phyloP scores from a whole-genome alignment of 2,888 invertebrate species.

The Melanotus villosus region DNA sequence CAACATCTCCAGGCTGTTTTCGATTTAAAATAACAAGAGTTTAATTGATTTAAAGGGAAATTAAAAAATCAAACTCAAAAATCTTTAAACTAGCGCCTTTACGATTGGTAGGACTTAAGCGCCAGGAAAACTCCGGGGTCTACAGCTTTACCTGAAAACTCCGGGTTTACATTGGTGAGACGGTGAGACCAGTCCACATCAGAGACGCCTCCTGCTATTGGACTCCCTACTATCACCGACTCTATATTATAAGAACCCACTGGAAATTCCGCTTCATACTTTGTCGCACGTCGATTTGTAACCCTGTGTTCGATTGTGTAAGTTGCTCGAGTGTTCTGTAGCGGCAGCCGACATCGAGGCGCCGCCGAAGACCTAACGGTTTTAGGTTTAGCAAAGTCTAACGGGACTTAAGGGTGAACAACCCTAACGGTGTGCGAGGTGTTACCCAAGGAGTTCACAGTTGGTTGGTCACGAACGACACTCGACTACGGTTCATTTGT shows the following conservation, averaged over 20 bases:
- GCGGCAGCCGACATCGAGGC: too few relatives aligned
- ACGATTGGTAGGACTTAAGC: conserved; percentile 23
- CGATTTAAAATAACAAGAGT: too few relatives aligned
- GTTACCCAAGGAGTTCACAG: too few relatives aligned
- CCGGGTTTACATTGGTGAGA: conserved; percentile 48
- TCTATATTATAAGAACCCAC: conserved; percentile 57
- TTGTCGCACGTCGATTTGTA: background rate
- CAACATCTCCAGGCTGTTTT: too few relatives aligned
- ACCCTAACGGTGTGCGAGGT: too few relatives aligned
- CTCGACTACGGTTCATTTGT: too few relatives aligned
- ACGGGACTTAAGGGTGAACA: too few relatives aligned
- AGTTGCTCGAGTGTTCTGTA: conserved; percentile 21
- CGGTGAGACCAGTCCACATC: conserved; percentile 45
- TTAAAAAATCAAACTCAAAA: background rate
- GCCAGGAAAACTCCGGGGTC: conserved; percentile 22
- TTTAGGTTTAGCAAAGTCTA: too few relatives aligned
- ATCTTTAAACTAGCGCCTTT: background rate
- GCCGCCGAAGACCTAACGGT: too few relatives aligned
- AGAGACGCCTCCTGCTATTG: conserved; percentile 57
- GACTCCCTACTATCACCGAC: conserved; percentile 51
- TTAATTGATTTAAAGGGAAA: too few relatives aligned
- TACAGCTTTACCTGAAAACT: conserved; percentile 33
- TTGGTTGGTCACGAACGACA: too few relatives aligned
- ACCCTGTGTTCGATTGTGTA: conserved; percentile 33
- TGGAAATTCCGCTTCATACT: conserved; percentile 28